Percentiles rank a stretch among this genome's conserved stretches.
phyloP scores from a whole-genome alignment of 2,797 vertebrate species.

The Acipenser ruthenus region DNA sequence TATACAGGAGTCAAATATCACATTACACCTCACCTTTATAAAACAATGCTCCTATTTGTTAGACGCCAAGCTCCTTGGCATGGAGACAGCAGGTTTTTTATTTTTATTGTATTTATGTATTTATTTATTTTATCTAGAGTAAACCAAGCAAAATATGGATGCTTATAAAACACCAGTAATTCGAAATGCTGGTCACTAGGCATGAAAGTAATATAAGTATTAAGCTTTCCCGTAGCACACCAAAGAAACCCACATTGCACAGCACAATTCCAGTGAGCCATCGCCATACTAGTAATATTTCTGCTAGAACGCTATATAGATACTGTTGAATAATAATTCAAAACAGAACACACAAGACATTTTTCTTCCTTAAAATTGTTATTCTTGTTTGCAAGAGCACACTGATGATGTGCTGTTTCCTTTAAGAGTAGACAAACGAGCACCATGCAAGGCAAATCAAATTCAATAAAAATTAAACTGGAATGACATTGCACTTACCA shows the following conservation, averaged over 20 bases:
- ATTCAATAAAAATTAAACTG: constrained; percentile 20
- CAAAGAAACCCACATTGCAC: constrained; percentile 24
- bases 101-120: too few relatives aligned
- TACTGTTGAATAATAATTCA: neutral
- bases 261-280: constrained; percentile 30
- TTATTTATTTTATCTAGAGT: neutral
- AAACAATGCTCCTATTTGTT: constrained; percentile 10
- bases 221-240: neutral
- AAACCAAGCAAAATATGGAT: constrained; percentile 2
- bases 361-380: neutral
- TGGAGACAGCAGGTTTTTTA: neutral
- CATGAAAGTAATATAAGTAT: constrained; percentile 21
- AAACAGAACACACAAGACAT: constrained; percentile 6
- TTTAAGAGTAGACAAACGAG: neutral
- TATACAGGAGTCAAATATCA: constrained; percentile 40
- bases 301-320: constrained; percentile 4
- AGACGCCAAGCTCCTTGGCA: neutral
- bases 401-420: too few relatives aligned
- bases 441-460: constrained; percentile 6
- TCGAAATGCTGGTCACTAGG: constrained; percentile 38
- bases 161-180: constrained; percentile 16
- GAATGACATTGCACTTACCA: constrained; percentile 70
- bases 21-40: constrained; percentile 21
- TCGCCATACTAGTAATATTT: neutral
- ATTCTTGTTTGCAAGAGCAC: too few relatives aligned